Evolutionary conservation across 2,113 vertebrate genomes (phyloP).

Genomic region (Eleginops maclovinus): DNA sequence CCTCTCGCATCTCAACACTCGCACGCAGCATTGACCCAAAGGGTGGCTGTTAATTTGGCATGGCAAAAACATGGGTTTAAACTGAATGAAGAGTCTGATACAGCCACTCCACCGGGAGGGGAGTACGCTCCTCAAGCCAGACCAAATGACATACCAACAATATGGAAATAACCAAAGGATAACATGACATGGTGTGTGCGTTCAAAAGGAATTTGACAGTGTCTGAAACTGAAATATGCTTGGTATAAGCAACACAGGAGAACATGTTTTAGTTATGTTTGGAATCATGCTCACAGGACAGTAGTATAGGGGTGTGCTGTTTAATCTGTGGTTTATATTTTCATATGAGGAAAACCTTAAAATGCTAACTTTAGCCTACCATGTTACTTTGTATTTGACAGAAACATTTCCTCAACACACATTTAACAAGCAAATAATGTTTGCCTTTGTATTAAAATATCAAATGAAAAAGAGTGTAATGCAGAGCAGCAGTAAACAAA

Average conservation of each 20-base stretch:
- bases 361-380: constrained; percentile 5
- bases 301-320: neutral
- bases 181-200: neutral
- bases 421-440: constrained; percentile 2
- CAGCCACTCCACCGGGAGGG: constrained; percentile 29
- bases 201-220: neutral
- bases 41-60: constrained; percentile 73
- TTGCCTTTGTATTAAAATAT: neutral
- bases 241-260: neutral
- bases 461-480: neutral
- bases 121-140: neutral
- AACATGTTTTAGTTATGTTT: neutral
- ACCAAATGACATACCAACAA: constrained; percentile 18
- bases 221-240: neutral
- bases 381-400: constrained; percentile 12
- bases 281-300: neutral
- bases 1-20: constrained; percentile 56
- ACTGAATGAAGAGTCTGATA: constrained; percentile 51
- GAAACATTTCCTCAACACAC: neutral
- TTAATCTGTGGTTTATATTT: constrained; percentile 3
- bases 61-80: constrained; percentile 71
- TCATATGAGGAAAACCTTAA: neutral
- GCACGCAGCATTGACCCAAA: constrained; percentile 73
- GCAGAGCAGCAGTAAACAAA: neutral
- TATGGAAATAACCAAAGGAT: constrained; percentile 35